Percentiles rank a stretch among this genome's conserved stretches.
Evolutionary conservation across 2,888 invertebrate species (phyloP).

Genomic region (Mongoloraphidia duomilia): DNA sequence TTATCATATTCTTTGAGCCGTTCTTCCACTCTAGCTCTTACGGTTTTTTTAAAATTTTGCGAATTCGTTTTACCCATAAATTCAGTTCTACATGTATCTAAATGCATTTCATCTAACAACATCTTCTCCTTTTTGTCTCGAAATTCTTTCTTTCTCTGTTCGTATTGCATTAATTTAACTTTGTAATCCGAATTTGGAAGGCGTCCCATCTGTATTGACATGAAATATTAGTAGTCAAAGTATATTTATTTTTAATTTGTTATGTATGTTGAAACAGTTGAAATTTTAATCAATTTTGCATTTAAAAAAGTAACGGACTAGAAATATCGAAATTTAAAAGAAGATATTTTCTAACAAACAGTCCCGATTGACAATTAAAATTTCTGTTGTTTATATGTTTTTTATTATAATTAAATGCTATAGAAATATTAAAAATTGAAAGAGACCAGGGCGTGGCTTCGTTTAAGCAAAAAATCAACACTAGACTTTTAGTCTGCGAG

Average conservation of each 20-base stretch:
- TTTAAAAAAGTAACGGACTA: too few species aligned
- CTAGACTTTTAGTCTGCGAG: too few species aligned
- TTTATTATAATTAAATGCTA: too few species aligned
- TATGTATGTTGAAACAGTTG: too few species aligned
- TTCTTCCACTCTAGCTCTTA: conserved; percentile 8
- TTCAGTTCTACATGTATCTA: background rate
- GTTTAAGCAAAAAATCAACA: too few species aligned
- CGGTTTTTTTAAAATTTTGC: background rate
- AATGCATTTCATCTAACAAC: background rate
- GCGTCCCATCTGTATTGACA: conserved; percentile 17
- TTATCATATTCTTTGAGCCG: background rate
- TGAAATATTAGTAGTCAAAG: background rate
- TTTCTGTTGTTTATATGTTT: too few species aligned
- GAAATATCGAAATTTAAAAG: too few species aligned
- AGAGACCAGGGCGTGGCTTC: too few species aligned
- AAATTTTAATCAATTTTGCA: too few species aligned
- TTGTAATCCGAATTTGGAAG: conserved; percentile 21
- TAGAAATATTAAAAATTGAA: too few species aligned
- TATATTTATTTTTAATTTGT: background rate
- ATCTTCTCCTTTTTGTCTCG: conserved; percentile 1
- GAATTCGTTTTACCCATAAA: background rate
- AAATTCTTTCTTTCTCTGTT: conserved; percentile 16
- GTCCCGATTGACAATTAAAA: too few species aligned
- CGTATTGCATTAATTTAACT: conserved; percentile 19
- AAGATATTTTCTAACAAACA: too few species aligned